These are phyloP conservation scores for Parnassius apollo DNA, from an alignment of 2,888 invertebrate genomes.

Conservation along the genomic window DNA sequence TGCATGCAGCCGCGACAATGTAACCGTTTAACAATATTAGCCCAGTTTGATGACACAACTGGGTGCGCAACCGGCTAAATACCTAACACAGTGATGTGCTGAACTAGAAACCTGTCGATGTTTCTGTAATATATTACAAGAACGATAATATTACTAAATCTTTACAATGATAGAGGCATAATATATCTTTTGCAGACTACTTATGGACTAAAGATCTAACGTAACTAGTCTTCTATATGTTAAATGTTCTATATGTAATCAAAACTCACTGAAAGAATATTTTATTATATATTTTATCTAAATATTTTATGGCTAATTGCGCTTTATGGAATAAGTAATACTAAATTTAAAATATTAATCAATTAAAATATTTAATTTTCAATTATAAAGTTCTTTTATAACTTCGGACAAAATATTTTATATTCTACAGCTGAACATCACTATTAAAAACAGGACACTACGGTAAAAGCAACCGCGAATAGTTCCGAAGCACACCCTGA, in stretches of 20 bases:
- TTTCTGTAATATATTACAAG: no score
- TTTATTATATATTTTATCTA: no score
- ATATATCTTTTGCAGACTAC: no score
- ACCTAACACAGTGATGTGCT: slow-evolving; percentile 41
- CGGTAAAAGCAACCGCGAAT: slow-evolving; percentile 57
- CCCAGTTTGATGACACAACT: slow-evolving; percentile 49
- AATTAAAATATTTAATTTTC: background rate
- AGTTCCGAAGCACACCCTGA: slow-evolving; percentile 37
- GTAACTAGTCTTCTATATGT: no score
- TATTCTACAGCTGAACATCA: slow-evolving; percentile 4
- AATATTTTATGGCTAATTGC: background rate
- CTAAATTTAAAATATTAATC: background rate
- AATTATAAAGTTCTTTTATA: background rate
- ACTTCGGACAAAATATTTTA: no score
- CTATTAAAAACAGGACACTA: slow-evolving; percentile 33
- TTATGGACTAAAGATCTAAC: no score
- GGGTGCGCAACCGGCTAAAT: slow-evolving; percentile 48
- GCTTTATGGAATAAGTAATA: background rate
- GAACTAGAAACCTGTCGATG: slow-evolving; percentile 1
- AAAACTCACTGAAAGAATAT: no score
- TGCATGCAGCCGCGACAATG: slow-evolving; percentile 51
- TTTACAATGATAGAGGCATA: no score
- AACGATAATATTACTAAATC: no score
- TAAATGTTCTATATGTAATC: no score
- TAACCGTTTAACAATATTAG: slow-evolving; percentile 62